A percentile compares a stretch with the other conserved stretches of the same genome.
Evolutionary conservation across 2,113 vertebrate species (phyloP).

Genomic region (Sphaerodactylus townsendi): DNA sequence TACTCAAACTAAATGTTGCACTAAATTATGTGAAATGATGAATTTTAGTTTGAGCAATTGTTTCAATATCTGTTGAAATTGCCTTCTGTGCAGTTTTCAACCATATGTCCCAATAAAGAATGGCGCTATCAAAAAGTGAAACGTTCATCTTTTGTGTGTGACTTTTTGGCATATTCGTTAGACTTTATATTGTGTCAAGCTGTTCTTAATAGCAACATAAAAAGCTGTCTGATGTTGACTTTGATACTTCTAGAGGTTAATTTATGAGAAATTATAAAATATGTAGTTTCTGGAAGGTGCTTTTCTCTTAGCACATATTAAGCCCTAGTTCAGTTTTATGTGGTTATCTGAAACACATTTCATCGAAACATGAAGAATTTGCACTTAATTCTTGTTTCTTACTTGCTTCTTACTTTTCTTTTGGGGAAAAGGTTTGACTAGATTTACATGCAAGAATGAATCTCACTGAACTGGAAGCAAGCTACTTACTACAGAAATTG

Average conservation of each 20-base stretch:
- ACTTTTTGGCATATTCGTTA: conserved; percentile 16
- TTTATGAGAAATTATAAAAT: not conserved
- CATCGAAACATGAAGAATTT: not conserved
- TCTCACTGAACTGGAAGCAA: too few species aligned
- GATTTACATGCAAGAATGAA: not conserved
- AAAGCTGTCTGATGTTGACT: not conserved
- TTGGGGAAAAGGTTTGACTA: not conserved
- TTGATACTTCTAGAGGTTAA: not conserved
- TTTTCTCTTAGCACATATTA: not conserved
- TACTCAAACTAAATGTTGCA: not conserved
- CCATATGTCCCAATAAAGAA: conserved; percentile 11
- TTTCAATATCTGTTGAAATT: conserved; percentile 5
- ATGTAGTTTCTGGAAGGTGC: not conserved
- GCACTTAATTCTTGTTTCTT: not conserved
- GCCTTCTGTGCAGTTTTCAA: conserved; percentile 12
- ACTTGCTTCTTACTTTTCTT: not conserved
- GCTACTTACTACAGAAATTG: too few species aligned
- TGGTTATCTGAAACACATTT: not conserved
- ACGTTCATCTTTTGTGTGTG: not conserved
- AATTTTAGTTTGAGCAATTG: conserved; percentile 4
- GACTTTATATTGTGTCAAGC: conserved; percentile 14
- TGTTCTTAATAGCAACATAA: not conserved
- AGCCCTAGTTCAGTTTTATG: not conserved
- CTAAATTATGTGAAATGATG: conserved; percentile 3
- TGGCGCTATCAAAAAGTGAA: conserved; percentile 11